Evolutionary conservation across 2,113 vertebrate genomes (phyloP), one percentile per base, ranked within the genome.

Genomic region (Cairina moschata): DNA sequence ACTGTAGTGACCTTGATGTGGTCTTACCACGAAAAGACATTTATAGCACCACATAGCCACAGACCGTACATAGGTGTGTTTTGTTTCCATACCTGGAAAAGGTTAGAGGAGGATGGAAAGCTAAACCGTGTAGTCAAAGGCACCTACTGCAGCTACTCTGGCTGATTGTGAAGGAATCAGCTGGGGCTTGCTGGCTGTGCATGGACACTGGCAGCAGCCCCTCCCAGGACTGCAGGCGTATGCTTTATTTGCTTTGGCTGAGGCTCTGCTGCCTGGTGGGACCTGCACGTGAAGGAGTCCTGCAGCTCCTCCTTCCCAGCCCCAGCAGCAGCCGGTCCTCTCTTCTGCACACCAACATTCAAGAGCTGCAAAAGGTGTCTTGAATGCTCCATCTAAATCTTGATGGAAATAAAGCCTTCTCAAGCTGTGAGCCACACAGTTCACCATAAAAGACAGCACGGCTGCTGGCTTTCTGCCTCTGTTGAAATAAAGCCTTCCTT

Each of bases 401-500:
- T 52, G 48, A 36, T 28, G 48, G 48, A 71, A 80, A 5, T 56
- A 18, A 17, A 58, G 59, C 66, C 36, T 67, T 91, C 66, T 91
- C 2, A 65, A 59, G 69, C 63, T 0, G 1, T 17, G 52, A 91
- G 62, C 77, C 34, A 20, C 25, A 21, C 55, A n/a, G 62, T 88
- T 93, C 90, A 55, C 34, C 55, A 17, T 4, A 56, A 55, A 42
- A 38, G 21, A 16, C 50, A 84, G 68, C 40, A 81, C 34, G 91
- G 82, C 77, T 93, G 60, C 63, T 94, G 77, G 44, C 26, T 42
- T 89, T 86, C 73, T 89, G 59, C 81, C 65, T 74, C 74, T 78
- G 32, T 56, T 93, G 68, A 46, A 81, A 74, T 83, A 68, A 34
- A 32, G 11, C 76, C 50, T 34, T 58, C 16, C 40, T 32, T 79